These are phyloP conservation scores for Nowickia ferox DNA, from an alignment of 2,888 invertebrate genomes.

Conservation along the genomic window DNA sequence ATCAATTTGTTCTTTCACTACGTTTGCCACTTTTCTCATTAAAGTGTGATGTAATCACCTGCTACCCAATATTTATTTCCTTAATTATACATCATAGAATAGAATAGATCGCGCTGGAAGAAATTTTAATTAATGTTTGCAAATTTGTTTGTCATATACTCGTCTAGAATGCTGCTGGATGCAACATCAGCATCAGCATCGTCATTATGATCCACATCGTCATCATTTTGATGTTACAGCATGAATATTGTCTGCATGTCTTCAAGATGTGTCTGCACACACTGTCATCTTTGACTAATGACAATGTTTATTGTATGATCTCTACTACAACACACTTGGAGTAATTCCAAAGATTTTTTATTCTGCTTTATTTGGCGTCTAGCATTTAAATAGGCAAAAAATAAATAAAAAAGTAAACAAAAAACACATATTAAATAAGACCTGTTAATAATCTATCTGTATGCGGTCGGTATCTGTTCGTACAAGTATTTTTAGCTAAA, in stretches of 20 bases:
- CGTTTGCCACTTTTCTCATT: neutral
- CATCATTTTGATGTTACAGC: conserved; percentile 32
- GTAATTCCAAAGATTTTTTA: conserved; percentile 69
- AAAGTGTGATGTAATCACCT: neutral
- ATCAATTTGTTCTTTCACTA: no score
- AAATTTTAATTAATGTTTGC: conserved; percentile 60
- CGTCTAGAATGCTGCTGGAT: conserved; percentile 32
- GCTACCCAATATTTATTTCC: conserved; percentile 3
- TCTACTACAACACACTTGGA: conserved; percentile 70
- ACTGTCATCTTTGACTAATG: conserved; percentile 71
- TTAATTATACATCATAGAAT: neutral
- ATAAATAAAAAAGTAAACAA: neutral
- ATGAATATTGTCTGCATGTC: conserved; percentile 49
- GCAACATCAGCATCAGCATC: conserved; percentile 14
- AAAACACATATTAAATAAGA: conserved; percentile 18
- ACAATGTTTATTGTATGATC: conserved; percentile 70
- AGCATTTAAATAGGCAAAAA: conserved; percentile 33
- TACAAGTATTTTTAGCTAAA: conserved; percentile 5
- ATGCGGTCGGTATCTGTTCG: conserved; percentile 44
- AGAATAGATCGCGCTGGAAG: neutral
- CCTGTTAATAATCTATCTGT: conserved; percentile 69
- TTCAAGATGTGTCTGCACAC: conserved; percentile 66
- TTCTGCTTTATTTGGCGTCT: conserved; percentile 50
- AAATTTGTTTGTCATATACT: conserved; percentile 66
- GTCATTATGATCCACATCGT: conserved; percentile 1